Evolutionary conservation across 2,888 invertebrate species (phyloP).

Genomic region (Sarcophaga rosellei): DNA sequence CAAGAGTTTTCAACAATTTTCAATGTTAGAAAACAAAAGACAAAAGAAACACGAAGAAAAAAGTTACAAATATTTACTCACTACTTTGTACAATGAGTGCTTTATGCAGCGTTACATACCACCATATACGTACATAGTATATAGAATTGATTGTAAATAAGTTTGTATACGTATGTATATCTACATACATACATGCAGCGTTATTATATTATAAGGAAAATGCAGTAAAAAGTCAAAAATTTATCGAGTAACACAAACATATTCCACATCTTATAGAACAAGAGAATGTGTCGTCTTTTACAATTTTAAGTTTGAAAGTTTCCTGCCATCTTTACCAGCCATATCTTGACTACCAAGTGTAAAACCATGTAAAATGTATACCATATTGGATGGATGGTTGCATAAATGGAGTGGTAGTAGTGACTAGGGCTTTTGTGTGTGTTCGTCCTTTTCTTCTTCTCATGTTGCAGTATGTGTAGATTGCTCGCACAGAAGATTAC

Average conservation of each 20-base stretch:
- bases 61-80: not conserved
- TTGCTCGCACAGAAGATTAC: not conserved
- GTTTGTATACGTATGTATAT: too few species aligned
- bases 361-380: slow-evolving; percentile 38
- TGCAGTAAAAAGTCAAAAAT: slow-evolving; percentile 21
- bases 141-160: not conserved
- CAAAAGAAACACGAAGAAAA: not conserved
- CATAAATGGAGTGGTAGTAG: not conserved
- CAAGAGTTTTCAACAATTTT: slow-evolving; percentile 34
- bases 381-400: not conserved
- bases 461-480: not conserved
- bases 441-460: too few species aligned
- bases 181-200: not conserved
- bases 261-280: not conserved
- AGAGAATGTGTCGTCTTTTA: not conserved
- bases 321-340: slow-evolving; percentile 8
- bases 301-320: slow-evolving; percentile 32
- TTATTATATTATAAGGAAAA: slow-evolving; percentile 16
- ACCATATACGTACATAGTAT: not conserved
- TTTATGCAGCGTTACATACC: not conserved
- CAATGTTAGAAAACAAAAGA: not conserved
- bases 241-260: slow-evolving; percentile 29
- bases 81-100: not conserved
- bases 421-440: too few species aligned
- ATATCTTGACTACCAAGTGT: slow-evolving; percentile 43